Evolutionary conservation across 2,888 invertebrate species (phyloP).

Genomic region (Acanthosepion esculentum): DNA sequence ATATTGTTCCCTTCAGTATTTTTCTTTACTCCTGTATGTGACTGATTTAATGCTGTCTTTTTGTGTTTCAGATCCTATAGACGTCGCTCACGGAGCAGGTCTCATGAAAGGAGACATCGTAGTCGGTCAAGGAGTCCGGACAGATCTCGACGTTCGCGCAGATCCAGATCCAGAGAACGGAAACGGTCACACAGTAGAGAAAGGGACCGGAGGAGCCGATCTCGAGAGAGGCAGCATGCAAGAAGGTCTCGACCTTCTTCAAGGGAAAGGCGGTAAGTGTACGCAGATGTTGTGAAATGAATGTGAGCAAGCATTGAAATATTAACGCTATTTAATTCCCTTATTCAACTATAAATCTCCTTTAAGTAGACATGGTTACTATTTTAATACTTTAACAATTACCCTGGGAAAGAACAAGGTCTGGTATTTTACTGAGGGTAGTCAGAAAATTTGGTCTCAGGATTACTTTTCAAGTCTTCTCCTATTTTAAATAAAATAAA

Average conservation of each 20-base stretch:
- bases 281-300: not conserved
- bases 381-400: not conserved
- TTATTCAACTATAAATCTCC: slow-evolving; percentile 51
- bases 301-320: not conserved
- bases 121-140: slow-evolving; percentile 55
- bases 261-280: slow-evolving; percentile 53
- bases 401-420: not conserved
- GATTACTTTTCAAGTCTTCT: too few relatives aligned
- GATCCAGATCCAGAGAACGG: slow-evolving; percentile 55
- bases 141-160: slow-evolving; percentile 54
- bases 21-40: not conserved
- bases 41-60: not conserved
- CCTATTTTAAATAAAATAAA: too few relatives aligned
- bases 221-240: slow-evolving; percentile 58
- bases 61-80: slow-evolving; percentile 63
- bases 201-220: slow-evolving; percentile 59
- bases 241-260: slow-evolving; percentile 53
- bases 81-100: slow-evolving; percentile 58
- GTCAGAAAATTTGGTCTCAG: too few relatives aligned
- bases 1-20: not conserved
- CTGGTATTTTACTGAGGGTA: too few relatives aligned
- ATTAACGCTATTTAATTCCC: slow-evolving; percentile 23
- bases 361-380: slow-evolving; percentile 36
- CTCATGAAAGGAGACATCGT: slow-evolving; percentile 56
- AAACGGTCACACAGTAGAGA: slow-evolving; percentile 56